Percentiles rank a stretch among this genome's conserved stretches.
These are phyloP conservation scores for Dermatemys mawii DNA, from an alignment of 2,113 vertebrate species.

Conservation along the genomic window DNA sequence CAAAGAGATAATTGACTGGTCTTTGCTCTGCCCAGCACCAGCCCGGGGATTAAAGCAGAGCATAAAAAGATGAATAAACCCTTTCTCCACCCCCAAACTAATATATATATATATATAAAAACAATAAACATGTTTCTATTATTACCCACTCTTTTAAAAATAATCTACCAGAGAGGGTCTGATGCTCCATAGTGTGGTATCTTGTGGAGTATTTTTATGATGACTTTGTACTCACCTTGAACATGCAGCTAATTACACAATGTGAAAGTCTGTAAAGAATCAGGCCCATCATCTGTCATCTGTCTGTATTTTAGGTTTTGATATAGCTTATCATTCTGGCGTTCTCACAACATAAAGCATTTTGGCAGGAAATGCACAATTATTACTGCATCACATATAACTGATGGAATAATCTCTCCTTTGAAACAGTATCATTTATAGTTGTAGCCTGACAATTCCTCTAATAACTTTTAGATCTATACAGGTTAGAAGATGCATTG, in stretches of 20 bases:
- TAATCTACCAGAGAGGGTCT: not conserved
- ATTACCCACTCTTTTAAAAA: not conserved
- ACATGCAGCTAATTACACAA: accelerated
- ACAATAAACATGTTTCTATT: not conserved
- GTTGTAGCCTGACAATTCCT: conserved; percentile 38
- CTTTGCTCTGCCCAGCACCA: not conserved
- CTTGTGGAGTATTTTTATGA: not conserved
- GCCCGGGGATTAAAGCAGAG: not conserved
- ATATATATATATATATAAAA: not conserved
- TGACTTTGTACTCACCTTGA: not conserved
- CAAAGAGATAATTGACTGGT: not conserved
- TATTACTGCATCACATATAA: conserved; percentile 46
- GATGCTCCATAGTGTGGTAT: not conserved
- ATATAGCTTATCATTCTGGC: accelerated
- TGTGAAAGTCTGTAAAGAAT: not conserved
- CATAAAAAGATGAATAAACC: not conserved
- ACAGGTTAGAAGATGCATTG: conserved; percentile 1
- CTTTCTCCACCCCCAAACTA: not conserved
- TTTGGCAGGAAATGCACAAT: conserved; percentile 53
- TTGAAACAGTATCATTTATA: conserved; percentile 40
- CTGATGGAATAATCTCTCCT: conserved; percentile 6
- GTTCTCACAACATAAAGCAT: not conserved
- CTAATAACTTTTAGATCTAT: conserved; percentile 25
- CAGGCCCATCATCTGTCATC: not conserved
- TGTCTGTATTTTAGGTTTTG: not conserved